Conservation (phyloP, 2,113 vertebrate species). For the Saimiri boliviensis region DNA sequence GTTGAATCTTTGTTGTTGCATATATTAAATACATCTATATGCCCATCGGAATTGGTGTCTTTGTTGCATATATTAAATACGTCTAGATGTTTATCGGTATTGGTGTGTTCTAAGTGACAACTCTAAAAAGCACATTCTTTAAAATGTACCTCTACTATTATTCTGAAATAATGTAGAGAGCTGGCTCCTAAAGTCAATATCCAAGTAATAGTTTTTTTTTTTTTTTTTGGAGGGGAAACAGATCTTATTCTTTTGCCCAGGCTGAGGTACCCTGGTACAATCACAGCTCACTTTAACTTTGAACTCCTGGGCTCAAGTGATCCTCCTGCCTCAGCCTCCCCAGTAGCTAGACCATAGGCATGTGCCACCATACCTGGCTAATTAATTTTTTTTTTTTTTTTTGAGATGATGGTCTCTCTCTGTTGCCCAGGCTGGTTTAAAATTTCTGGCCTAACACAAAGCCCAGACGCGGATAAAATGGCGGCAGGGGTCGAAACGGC, state of each 20-base stretch:
- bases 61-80: no score
- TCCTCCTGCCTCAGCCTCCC: background rate
- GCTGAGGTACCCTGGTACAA: no score
- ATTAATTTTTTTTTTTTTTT: no score
- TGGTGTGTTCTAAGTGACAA: background rate
- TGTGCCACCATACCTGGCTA: background rate
- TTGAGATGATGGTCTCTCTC: no score
- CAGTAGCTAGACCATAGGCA: background rate
- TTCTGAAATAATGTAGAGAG: background rate
- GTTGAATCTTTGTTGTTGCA: background rate
- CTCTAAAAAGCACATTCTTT: background rate
- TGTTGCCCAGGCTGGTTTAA: no score
- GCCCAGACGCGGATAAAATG: constrained; percentile 81
- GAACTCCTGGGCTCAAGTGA: background rate
- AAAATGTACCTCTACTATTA: background rate
- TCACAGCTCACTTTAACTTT: background rate
- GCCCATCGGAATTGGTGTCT: no score
- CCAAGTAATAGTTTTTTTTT: background rate
- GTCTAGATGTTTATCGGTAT: no score
- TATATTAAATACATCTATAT: background rate
- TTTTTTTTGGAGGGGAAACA: no score
- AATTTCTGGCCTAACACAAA: constrained; percentile 72
- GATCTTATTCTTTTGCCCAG: no score
- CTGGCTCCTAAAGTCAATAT: background rate
- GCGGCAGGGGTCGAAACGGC: constrained; percentile 81